Conservation (phyloP, 2,113 vertebrate genomes). For the Toxostoma redivivum region DNA sequence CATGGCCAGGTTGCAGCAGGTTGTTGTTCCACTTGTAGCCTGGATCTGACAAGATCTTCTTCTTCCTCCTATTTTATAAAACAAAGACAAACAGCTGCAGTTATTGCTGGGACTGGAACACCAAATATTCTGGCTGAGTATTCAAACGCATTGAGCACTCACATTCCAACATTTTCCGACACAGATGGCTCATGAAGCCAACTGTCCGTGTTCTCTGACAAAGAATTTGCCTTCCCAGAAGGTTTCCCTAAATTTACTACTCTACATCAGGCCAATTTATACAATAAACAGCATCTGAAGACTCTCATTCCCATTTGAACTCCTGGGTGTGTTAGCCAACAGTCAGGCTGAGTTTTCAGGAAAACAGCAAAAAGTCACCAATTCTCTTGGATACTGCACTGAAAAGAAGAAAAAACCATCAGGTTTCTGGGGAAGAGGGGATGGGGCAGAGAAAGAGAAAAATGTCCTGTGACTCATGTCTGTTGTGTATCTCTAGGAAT, state of each 20-base stretch:
- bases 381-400: accelerated
- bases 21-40: not conserved
- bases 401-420: not conserved
- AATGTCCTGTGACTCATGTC: not conserved
- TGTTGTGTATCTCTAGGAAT: not conserved
- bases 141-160: not conserved
- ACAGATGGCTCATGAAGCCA: not conserved
- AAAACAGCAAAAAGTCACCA: not conserved
- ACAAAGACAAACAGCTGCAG: not conserved
- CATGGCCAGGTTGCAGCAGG: not conserved
- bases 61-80: not conserved
- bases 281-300: not conserved
- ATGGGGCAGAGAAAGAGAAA: not conserved
- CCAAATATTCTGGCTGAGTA: not conserved
- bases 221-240: not conserved
- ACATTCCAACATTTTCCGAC: not conserved
- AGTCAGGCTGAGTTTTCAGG: not conserved
- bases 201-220: not conserved
- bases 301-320: not conserved
- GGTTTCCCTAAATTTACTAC: not conserved
- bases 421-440: not conserved
- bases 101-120: not conserved
- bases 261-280: not conserved
- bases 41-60: not conserved
- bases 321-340: not conserved